Percentiles rank a stretch among this genome's conserved stretches.
Evolutionary conservation across 2,797 vertebrate genomes (phyloP).

Genomic region (Microchirus variegatus): DNA sequence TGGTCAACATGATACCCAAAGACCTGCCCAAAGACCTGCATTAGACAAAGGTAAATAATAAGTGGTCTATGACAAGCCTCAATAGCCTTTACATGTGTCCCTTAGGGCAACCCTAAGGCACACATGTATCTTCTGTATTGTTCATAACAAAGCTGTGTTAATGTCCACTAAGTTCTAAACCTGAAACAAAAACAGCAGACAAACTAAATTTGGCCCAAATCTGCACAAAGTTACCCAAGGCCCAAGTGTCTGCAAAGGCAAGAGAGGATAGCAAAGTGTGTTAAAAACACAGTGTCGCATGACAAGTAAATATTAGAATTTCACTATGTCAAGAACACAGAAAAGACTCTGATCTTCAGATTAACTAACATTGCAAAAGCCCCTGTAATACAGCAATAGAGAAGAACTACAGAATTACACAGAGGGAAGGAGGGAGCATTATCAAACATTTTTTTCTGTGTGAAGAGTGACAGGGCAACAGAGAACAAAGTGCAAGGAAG

Average conservation of each 20-base stretch:
- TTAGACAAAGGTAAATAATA: constrained; percentile 6
- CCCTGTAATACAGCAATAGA: constrained; percentile 16
- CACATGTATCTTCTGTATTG: no score
- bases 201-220: no score
- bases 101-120: background rate
- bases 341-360: constrained; percentile 4
- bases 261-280: constrained; percentile 9
- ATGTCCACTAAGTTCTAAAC: no score
- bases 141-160: no score
- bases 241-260: background rate
- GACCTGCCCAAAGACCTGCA: no score
- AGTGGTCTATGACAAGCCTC: constrained; percentile 1
- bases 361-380: constrained; percentile 8
- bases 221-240: no score
- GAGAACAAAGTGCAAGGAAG: constrained; percentile 30
- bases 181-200: no score
- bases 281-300: background rate
- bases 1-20: no score
- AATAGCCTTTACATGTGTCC: background rate
- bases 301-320: constrained; percentile 4
- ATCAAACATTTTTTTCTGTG: constrained; percentile 37
- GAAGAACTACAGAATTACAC: constrained; percentile 17
- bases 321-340: constrained; percentile 19
- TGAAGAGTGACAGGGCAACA: constrained; percentile 39
- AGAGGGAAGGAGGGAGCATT: constrained; percentile 9